Evolutionary conservation across 2,888 invertebrate species (phyloP).

Genomic region (Spicauda simplicius): DNA sequence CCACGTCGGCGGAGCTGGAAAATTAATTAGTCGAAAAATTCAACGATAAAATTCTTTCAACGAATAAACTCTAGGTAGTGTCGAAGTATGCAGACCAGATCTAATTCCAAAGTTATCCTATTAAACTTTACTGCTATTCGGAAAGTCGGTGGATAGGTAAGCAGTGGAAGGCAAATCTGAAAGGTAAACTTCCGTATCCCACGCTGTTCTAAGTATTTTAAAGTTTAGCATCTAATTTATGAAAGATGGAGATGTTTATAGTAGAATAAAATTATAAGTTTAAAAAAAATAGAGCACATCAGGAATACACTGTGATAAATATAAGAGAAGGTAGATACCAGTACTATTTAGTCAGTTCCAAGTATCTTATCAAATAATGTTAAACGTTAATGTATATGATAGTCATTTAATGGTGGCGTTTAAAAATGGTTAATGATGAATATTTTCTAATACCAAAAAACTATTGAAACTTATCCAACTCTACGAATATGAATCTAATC

Average conservation of each 20-base stretch:
- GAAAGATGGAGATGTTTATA: neutral
- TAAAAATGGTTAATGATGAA: no score
- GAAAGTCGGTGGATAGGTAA: slow-evolving; percentile 1
- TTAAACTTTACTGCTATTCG: slow-evolving; percentile 14
- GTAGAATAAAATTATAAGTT: no score
- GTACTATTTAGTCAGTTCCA: no score
- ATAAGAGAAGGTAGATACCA: no score
- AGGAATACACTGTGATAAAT: no score
- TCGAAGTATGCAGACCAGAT: slow-evolving; percentile 12
- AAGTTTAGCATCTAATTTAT: neutral
- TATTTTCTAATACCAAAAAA: no score
- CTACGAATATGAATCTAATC: no score
- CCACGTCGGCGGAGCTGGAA: slow-evolving; percentile 6
- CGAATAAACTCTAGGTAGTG: slow-evolving; percentile 16
- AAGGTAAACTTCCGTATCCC: neutral
- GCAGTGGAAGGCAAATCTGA: neutral
- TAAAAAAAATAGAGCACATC: no score
- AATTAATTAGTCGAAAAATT: slow-evolving; percentile 33
- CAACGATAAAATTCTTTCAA: slow-evolving; percentile 20
- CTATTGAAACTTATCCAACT: no score
- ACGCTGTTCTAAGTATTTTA: neutral
- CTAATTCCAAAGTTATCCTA: slow-evolving; percentile 27
- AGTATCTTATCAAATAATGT: no score
- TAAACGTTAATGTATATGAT: no score
- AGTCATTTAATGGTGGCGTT: no score